Evolutionary conservation across 2,113 vertebrate species (phyloP), one percentile per base, ranked within the genome.

Genomic region (Aspidoscelis tigris): DNA sequence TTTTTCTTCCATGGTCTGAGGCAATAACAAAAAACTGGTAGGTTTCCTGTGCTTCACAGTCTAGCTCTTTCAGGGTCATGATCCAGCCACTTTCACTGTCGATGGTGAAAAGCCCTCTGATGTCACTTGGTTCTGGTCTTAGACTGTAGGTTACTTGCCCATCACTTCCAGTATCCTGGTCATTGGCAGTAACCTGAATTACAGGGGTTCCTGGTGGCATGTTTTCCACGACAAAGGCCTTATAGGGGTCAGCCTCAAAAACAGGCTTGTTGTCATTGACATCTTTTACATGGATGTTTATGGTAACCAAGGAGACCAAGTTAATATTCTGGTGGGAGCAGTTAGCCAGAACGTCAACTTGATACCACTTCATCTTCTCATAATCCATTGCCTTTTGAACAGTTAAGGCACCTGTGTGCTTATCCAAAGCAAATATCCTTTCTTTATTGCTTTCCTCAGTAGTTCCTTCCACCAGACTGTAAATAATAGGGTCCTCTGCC

Each of bases 111-210:
- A 98, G 93, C 5, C 97, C 93, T 0, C 80, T 81, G n/a, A 95
- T 80, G 83, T 94, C 95, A 2, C 94, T 94, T 1, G 94, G 91
- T 64, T 97, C 95, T 7, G 93, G 61, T 84, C 96, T 96, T 80
- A 99, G 84, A 79, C 93, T 96, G 89, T 99, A 99, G 76, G 97
- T 98, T 84, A 99, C 99, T 26, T 97, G 93, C 21, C 99, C 98
- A 0, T 98, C 98, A 64, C 85, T 95, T 70, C 98, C 97, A 2
- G 95, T 97, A 93, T 99, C 99, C n/a, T 97, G 96, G 90, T 99
- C 98, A 0, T 97, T 99, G 80, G 99, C 99, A 1, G 98, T 99
- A 83, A 99, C 98, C 93, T 99, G 98, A 87, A 99, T 99, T 64
- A 99, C 97, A 0, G 97, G 97, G 55, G 98, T 98, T 75, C 98